These are phyloP conservation scores for Cephalopterus ornatus DNA, from an alignment of 2,113 vertebrate species.

Conservation along the genomic window DNA sequence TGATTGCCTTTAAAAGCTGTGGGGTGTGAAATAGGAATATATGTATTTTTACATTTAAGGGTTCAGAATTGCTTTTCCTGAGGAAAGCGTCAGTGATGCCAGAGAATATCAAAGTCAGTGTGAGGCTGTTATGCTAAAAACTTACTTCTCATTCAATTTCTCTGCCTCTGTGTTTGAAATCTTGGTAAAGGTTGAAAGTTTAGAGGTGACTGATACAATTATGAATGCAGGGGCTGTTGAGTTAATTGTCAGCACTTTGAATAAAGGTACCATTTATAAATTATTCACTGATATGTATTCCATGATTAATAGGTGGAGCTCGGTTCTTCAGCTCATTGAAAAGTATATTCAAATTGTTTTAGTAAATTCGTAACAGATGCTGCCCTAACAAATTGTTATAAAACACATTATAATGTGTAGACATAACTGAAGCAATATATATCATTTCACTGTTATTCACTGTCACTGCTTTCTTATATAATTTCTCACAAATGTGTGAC, in stretches of 20 bases:
- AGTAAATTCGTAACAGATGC: slow-evolving; percentile 16
- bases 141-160: not conserved
- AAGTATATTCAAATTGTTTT: slow-evolving; percentile 26
- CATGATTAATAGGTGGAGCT: slow-evolving; percentile 50
- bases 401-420: slow-evolving; percentile 34
- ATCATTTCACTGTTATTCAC: slow-evolving; percentile 37
- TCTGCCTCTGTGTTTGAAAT: not conserved
- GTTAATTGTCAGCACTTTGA: slow-evolving; percentile 50
- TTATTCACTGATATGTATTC: slow-evolving; percentile 53
- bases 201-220: slow-evolving; percentile 37
- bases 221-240: slow-evolving; percentile 27
- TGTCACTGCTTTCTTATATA: slow-evolving; percentile 1
- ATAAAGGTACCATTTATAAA: slow-evolving; percentile 60
- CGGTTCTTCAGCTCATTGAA: not conserved
- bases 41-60: slow-evolving; percentile 32
- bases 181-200: slow-evolving; percentile 16
- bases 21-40: slow-evolving; percentile 39
- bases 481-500: slow-evolving; percentile 16
- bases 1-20: slow-evolving; percentile 43
- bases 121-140: slow-evolving; percentile 8
- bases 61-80: slow-evolving; percentile 16
- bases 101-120: not conserved
- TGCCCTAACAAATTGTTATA: slow-evolving; percentile 40
- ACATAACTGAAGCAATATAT: slow-evolving; percentile 26
- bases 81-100: not conserved